Evolutionary conservation across 2,113 vertebrate species (phyloP), one percentile per base, ranked within the genome.

Genomic region (Perca fluviatilis): DNA sequence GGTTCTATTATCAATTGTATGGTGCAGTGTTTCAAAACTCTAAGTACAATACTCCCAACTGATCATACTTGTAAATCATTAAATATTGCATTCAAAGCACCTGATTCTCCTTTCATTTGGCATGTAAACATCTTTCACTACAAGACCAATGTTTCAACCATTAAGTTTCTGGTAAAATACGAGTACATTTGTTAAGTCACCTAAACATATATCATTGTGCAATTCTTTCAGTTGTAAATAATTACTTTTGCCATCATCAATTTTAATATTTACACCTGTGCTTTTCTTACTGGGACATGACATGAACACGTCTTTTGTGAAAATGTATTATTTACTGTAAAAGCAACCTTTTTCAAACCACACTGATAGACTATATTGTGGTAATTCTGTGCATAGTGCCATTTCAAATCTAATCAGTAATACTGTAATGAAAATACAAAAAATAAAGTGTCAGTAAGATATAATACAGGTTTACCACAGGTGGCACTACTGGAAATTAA

Each of bases 381-480:
- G 5, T 25, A 1, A 30, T 60, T 27, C 49, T 33, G 27, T 36
- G 46, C 46, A 62, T 50, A 40, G 14, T 23, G 58, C 8, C 13
- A 53, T 5, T 8, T 6, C 33, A 47, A 61, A 49, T 33, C 3
- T 1, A n/a, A 50, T 61, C n/a, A 50, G 43, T 49, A 73, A 33
- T 51, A 50, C 14, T 51, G 13, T 16, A 10, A 19, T 40, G 10
- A 43, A 25, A 54, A 27, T 14, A 6, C 0, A 2, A 27, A 19
- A 40, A 43, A 1, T 11, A 1, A 25, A 51, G 16, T 47, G 10
- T 66, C 7, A 61, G 8, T 18, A 12, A 70, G 19, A 36, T 40
- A 18, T 19, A 36, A 73, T 10, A 8, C 27, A 71, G 67, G 13
- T 50, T 54, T 50, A 27, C 70, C 53, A 82, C 70, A 82, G 47